Percentiles rank a stretch among this genome's conserved stretches.
Conservation (phyloP, 2,888 invertebrate genomes). For the Calameuta filiformis region DNA sequence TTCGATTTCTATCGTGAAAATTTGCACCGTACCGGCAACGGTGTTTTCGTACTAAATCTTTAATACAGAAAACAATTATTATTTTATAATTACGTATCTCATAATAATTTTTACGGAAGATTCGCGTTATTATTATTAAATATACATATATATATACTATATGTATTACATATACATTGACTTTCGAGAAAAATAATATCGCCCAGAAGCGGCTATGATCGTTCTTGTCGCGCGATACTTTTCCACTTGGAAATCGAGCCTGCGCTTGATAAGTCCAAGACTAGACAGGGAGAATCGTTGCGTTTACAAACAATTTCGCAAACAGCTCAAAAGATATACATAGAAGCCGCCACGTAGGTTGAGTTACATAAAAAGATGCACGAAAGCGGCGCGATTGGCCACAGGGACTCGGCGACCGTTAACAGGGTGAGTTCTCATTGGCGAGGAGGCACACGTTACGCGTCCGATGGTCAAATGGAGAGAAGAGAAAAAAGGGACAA, state of each 20-base stretch:
- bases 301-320: not conserved
- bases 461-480: not conserved
- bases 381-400: not conserved
- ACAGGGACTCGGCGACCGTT: not conserved
- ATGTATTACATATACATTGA: not conserved
- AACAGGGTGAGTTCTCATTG: not conserved
- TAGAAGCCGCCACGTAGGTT: not conserved
- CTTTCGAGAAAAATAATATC: slow-evolving; percentile 6
- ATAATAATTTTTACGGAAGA: too few relatives aligned
- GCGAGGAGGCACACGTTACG: not conserved
- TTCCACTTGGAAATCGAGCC: not conserved
- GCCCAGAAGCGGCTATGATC: not conserved
- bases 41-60: too few relatives aligned
- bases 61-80: too few relatives aligned
- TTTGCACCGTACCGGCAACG: not conserved
- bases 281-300: not conserved
- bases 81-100: too few relatives aligned
- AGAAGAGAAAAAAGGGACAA: not conserved
- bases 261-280: not conserved
- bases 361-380: not conserved
- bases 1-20: not conserved
- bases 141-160: not conserved
- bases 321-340: not conserved
- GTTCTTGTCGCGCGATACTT: not conserved
- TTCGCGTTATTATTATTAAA: too few relatives aligned